Evolutionary conservation across 2,797 vertebrate genomes (phyloP).

Genomic region (Poecilia velifera): DNA sequence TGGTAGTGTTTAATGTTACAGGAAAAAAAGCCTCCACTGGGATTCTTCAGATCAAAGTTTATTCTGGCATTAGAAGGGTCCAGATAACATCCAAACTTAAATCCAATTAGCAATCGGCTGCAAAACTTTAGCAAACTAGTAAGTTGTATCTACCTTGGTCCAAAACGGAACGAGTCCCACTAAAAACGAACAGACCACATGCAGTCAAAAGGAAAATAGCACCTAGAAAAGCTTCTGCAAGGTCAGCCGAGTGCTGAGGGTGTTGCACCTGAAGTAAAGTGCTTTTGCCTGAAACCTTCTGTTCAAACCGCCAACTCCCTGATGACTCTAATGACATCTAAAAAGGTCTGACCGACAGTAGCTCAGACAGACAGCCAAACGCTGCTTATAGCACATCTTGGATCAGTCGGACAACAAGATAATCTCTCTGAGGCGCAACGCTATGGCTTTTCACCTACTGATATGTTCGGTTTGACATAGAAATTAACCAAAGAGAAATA

Average conservation of each 20-base stretch:
- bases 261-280: slow-evolving; percentile 35
- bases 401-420: slow-evolving; percentile 48
- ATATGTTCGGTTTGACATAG: neutral
- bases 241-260: slow-evolving; percentile 28
- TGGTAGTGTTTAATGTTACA: neutral
- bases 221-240: slow-evolving; percentile 26
- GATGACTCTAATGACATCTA: slow-evolving; percentile 52
- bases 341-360: slow-evolving; percentile 54
- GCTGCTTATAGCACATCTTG: slow-evolving; percentile 46
- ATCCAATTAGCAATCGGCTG: neutral
- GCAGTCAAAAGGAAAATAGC: slow-evolving; percentile 1
- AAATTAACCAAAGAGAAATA: neutral
- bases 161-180: neutral
- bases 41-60: neutral
- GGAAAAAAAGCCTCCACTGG: neutral
- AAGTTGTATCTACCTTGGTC: neutral
- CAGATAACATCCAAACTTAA: neutral
- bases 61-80: neutral
- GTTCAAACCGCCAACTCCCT: slow-evolving; percentile 31
- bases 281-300: slow-evolving; percentile 46
- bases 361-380: too few relatives aligned
- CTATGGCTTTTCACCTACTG: neutral
- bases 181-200: neutral
- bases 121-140: neutral
- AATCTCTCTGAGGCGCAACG: slow-evolving; percentile 37